phyloP scores from a whole-genome alignment of 2,888 invertebrate genomes.

The Sarcophaga rosellei region DNA sequence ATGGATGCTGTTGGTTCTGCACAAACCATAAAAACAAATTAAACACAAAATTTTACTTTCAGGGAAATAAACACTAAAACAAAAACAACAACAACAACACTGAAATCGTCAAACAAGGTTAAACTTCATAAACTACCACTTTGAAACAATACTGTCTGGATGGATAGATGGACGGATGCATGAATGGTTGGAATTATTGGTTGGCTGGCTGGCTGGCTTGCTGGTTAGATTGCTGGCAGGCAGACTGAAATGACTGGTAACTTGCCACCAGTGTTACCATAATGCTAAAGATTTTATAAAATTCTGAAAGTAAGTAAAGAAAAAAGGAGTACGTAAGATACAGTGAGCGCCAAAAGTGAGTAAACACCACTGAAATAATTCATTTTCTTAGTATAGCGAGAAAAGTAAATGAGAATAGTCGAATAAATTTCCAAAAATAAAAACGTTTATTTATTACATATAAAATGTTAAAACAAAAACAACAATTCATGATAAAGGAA shows the following conservation, averaged over 20 bases:
- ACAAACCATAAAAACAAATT: slow-evolving; percentile 66
- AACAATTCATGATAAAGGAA: too few relatives aligned
- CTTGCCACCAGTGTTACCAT: slow-evolving; percentile 13
- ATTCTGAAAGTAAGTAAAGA: not conserved
- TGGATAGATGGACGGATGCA: slow-evolving; percentile 34
- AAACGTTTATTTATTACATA: too few relatives aligned
- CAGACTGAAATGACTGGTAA: slow-evolving; percentile 24
- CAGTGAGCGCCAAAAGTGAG: too few relatives aligned
- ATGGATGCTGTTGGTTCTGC: not conserved
- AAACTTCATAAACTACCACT: slow-evolving; percentile 68
- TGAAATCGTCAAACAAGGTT: slow-evolving; percentile 62
- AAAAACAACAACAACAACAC: slow-evolving; percentile 3
- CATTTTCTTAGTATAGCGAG: too few relatives aligned
- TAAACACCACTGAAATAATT: too few relatives aligned
- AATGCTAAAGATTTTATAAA: not conserved
- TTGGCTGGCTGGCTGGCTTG: not conserved
- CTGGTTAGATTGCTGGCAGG: not conserved
- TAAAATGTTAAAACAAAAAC: too few relatives aligned
- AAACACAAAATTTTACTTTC: slow-evolving; percentile 54
- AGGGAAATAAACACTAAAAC: slow-evolving; percentile 11
- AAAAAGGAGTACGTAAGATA: not conserved
- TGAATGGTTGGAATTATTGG: slow-evolving; percentile 31
- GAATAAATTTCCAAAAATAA: too few relatives aligned
- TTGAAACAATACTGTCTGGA: slow-evolving; percentile 67
- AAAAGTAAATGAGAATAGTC: too few relatives aligned